Evolutionary conservation across 2,797 vertebrate species (phyloP).

Genomic region (Eutrigla gurnardus): DNA sequence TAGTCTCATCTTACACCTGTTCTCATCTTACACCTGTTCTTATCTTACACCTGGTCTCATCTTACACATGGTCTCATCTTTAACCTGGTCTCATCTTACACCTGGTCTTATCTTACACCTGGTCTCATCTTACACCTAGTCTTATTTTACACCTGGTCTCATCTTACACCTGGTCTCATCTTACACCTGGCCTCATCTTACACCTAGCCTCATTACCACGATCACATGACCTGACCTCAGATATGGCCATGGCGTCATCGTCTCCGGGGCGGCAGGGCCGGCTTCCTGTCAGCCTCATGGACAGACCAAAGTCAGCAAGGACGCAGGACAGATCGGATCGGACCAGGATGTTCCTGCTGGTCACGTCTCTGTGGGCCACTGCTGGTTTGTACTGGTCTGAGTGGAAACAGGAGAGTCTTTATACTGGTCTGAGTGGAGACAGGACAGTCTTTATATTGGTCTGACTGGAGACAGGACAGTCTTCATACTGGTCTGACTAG

Average conservation of each 20-base stretch:
- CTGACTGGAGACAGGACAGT: too few species aligned
- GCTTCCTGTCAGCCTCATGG: conserved; percentile 93
- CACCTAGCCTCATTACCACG: neutral
- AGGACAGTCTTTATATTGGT: neutral
- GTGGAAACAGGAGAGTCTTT: neutral
- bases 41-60: neutral
- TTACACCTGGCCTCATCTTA: neutral
- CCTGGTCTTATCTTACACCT: neutral
- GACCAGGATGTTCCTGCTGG: conserved; percentile 94
- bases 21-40: too few species aligned
- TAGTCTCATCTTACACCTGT: neutral
- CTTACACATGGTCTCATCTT: neutral
- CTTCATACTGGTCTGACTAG: too few species aligned
- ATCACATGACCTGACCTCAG: conserved; percentile 84
- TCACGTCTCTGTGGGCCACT: conserved; percentile 94
- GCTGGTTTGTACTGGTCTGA: conserved; percentile 94
- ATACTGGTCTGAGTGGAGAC: too few species aligned
- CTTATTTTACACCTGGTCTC: neutral
- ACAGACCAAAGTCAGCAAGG: conserved; percentile 94
- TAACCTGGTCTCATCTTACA: conserved; percentile 82
- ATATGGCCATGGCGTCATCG: conserved; percentile 93
- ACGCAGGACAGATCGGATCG: conserved; percentile 92
- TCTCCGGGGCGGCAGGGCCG: conserved; percentile 89
- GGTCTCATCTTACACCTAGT: neutral
- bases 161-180: neutral